Evolutionary conservation across 1,140 invertebrate genomes (phyloP).

Genomic region (Bombus pyrosoma): DNA sequence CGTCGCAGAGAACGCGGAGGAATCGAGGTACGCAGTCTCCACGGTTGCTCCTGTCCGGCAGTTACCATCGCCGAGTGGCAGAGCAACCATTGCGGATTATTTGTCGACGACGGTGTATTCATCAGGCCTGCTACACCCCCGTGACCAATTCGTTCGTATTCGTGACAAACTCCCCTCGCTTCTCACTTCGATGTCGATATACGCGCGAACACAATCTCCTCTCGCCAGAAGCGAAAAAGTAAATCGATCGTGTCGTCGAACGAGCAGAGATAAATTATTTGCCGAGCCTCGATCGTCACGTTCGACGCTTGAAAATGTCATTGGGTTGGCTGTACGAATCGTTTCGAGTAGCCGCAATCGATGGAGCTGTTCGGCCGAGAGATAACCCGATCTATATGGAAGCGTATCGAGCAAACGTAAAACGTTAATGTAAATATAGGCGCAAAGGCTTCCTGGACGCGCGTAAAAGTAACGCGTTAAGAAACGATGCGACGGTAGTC

Average conservation of each 20-base stretch:
- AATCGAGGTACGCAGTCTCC: slow-evolving; percentile 16
- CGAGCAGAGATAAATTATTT: slow-evolving; percentile 24
- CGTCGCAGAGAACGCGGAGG: background rate
- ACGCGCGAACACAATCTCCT: slow-evolving; percentile 21
- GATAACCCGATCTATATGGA: too few species aligned
- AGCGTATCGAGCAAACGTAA: too few species aligned
- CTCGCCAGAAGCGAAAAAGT: slow-evolving; percentile 22
- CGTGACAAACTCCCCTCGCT: slow-evolving; percentile 3
- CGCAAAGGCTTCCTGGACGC: too few species aligned
- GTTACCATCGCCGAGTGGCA: slow-evolving; percentile 29
- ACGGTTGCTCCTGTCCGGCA: slow-evolving; percentile 28
- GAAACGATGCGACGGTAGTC: slow-evolving; percentile 22
- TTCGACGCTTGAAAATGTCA: background rate
- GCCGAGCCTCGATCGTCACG: background rate
- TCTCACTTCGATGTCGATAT: background rate
- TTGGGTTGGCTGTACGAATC: background rate
- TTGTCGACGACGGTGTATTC: slow-evolving; percentile 63
- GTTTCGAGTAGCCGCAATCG: too few species aligned
- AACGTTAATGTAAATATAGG: too few species aligned
- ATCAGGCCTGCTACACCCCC: slow-evolving; percentile 11
- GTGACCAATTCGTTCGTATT: slow-evolving; percentile 39
- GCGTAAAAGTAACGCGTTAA: too few species aligned
- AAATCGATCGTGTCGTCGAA: slow-evolving; percentile 31
- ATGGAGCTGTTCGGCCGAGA: too few species aligned
- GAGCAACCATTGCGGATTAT: slow-evolving; percentile 54